phyloP scores from a whole-genome alignment of 2,888 invertebrate species.

The Cephonodes hylas region DNA sequence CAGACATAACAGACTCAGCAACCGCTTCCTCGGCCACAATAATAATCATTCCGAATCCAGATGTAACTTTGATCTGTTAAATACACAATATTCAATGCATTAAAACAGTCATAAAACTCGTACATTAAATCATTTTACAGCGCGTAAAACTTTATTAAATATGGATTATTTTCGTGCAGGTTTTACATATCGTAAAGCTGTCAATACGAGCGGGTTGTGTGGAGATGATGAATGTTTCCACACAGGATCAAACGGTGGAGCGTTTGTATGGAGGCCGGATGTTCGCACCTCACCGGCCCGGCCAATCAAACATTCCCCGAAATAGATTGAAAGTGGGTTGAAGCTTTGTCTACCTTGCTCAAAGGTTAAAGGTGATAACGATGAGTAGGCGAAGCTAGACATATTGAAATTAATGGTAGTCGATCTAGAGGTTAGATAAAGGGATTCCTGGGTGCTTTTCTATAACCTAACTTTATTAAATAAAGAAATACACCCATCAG shows the following conservation, averaged over 20 bases:
- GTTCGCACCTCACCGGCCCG: slow-evolving; percentile 19
- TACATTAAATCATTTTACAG: slow-evolving; percentile 4
- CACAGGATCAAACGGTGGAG: background rate
- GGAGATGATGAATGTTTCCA: slow-evolving; percentile 38
- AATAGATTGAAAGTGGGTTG: slow-evolving; percentile 20
- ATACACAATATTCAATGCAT: background rate
- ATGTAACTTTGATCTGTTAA: slow-evolving; percentile 3
- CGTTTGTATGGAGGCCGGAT: background rate
- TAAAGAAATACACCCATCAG: too few relatives aligned
- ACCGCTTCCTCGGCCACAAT: background rate
- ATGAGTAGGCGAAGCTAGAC: too few relatives aligned
- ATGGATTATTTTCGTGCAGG: slow-evolving; percentile 35
- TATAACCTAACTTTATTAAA: too few relatives aligned
- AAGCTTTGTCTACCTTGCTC: background rate
- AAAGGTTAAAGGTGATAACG: background rate
- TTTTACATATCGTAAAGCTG: slow-evolving; percentile 34
- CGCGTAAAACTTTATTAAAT: slow-evolving; percentile 25
- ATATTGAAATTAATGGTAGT: too few relatives aligned
- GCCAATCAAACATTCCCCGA: slow-evolving; percentile 25
- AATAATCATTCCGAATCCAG: background rate
- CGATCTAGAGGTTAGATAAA: too few relatives aligned
- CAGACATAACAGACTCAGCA: background rate
- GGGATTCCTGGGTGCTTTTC: too few relatives aligned
- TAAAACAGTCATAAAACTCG: slow-evolving; percentile 2
- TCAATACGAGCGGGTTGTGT: slow-evolving; percentile 32